Evolutionary conservation across 2,888 invertebrate genomes (phyloP).

Genomic region (Copidosoma aretas): DNA sequence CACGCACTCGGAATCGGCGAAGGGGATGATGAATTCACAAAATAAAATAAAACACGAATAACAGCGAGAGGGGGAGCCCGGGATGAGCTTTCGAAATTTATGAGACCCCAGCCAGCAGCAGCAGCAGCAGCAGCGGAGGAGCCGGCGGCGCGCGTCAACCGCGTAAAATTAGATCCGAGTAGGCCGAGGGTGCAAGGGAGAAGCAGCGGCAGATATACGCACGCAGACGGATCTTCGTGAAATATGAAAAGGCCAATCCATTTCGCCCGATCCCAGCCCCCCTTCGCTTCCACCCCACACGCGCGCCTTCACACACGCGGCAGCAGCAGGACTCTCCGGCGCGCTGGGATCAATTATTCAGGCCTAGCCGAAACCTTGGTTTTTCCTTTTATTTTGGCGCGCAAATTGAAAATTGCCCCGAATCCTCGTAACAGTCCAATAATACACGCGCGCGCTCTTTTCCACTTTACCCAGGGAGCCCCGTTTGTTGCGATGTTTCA

Average conservation of each 20-base stretch:
- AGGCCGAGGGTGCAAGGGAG: background rate
- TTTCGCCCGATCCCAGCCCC: conserved; percentile 6
- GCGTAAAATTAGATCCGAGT: conserved; percentile 10
- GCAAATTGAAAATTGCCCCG: conserved; percentile 15
- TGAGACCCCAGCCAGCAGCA: background rate
- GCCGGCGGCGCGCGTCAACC: background rate
- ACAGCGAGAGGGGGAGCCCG: too few relatives aligned
- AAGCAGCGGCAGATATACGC: background rate
- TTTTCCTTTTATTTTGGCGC: background rate
- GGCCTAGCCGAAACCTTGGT: background rate
- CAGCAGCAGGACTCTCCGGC: background rate
- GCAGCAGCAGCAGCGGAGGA: too few relatives aligned
- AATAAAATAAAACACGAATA: too few relatives aligned
- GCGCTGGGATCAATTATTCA: conserved; percentile 18
- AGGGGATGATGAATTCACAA: too few relatives aligned
- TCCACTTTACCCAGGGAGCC: too few relatives aligned
- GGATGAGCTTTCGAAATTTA: conserved; percentile 10
- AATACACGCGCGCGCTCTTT: conserved; percentile 1
- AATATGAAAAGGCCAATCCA: conserved; percentile 30
- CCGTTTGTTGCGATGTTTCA: too few relatives aligned
- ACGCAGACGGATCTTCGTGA: conserved; percentile 18
- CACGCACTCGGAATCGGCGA: too few relatives aligned
- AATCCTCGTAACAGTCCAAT: background rate
- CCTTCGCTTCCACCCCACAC: too few relatives aligned
- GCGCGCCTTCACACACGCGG: too few relatives aligned